Evolutionary conservation across 2,888 invertebrate genomes (phyloP).

Genomic region (Lamproptera curius): DNA sequence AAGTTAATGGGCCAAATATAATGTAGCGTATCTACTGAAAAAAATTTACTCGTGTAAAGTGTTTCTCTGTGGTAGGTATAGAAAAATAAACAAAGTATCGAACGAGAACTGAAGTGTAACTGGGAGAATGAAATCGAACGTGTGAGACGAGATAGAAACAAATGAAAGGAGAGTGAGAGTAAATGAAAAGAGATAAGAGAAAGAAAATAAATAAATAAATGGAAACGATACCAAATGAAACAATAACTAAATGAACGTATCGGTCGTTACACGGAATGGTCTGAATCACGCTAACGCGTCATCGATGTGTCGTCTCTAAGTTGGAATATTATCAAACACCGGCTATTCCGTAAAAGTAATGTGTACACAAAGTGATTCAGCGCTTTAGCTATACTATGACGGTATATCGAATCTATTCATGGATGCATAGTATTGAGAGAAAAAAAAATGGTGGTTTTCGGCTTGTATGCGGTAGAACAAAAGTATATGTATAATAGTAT

Average conservation of each 20-base stretch:
- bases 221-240: no score
- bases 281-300: conserved; percentile 45
- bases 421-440: conserved; percentile 61
- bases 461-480: conserved; percentile 72
- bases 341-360: conserved; percentile 54
- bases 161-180: conserved; percentile 32
- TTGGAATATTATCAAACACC: conserved; percentile 36
- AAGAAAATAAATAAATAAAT: conserved; percentile 26
- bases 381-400: conserved; percentile 54
- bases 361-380: conserved; percentile 54
- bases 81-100: conserved; percentile 46
- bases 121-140: conserved; percentile 54
- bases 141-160: conserved; percentile 43
- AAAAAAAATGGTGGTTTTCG: conserved; percentile 59
- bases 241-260: neutral
- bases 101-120: conserved; percentile 66
- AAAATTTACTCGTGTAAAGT: conserved; percentile 66
- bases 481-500: conserved; percentile 14
- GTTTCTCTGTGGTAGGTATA: conserved; percentile 76
- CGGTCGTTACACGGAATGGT: conserved; percentile 42
- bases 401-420: conserved; percentile 52
- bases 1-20: conserved; percentile 66
- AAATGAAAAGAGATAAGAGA: conserved; percentile 37
- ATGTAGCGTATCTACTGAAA: conserved; percentile 63
- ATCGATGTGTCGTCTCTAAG: conserved; percentile 45